A percentile compares a stretch with the other conserved stretches of the same genome.
Evolutionary conservation across 2,113 vertebrate genomes (phyloP).

Genomic region (Lasiurus cinereus): DNA sequence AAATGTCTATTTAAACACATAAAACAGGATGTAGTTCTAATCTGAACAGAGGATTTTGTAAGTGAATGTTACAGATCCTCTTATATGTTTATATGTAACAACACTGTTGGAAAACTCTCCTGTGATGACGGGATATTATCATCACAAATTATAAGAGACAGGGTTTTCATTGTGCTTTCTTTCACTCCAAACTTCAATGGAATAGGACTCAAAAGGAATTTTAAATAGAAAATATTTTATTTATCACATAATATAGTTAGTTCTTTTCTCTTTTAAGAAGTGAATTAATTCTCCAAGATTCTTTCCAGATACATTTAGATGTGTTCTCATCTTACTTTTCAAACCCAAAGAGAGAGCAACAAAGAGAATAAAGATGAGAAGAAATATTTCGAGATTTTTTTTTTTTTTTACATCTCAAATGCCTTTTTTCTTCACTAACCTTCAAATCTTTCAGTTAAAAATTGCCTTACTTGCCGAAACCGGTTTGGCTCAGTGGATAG

Average conservation of each 20-base stretch:
- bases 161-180: background rate
- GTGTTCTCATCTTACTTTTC: constrained; percentile 43
- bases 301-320: constrained; percentile 30
- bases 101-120: background rate
- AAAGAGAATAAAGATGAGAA: constrained; percentile 58
- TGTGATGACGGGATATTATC: background rate
- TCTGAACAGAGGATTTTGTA: constrained; percentile 5
- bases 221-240: constrained; percentile 66
- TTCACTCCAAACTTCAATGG: background rate
- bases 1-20: background rate
- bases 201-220: constrained; percentile 57
- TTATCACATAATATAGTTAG: constrained; percentile 35
- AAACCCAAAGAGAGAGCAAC: constrained; percentile 44
- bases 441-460: constrained; percentile 21
- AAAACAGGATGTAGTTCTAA: background rate
- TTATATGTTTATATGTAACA: background rate
- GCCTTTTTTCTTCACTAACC: background rate
- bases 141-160: background rate
- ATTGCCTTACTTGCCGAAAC: background rate
- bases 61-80: background rate
- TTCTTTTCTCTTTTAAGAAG: constrained; percentile 40
- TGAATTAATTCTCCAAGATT: background rate
- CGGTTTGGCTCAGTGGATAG: too few species aligned
- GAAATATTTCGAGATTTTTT: background rate
- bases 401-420: constrained; percentile 24